These are phyloP conservation scores for Benthosema pterotum DNA, from an alignment of 2,797 vertebrate species.

Conservation along the genomic window DNA sequence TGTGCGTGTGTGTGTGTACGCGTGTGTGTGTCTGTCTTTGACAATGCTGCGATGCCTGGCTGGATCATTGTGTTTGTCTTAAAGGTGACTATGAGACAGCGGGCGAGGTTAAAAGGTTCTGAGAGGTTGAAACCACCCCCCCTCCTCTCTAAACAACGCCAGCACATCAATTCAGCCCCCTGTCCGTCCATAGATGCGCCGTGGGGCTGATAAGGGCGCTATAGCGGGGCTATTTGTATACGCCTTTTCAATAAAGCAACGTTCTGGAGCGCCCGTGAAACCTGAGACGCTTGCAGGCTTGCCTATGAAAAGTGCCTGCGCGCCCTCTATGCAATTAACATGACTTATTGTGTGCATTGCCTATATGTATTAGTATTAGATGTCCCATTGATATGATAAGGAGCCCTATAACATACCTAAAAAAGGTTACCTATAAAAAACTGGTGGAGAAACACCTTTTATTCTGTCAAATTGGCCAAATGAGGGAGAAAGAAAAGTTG, in stretches of 20 bases:
- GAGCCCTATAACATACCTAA: background rate
- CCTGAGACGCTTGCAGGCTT: constrained; percentile 50
- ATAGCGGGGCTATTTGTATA: background rate
- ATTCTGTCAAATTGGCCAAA: background rate
- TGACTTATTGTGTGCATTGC: constrained; percentile 36
- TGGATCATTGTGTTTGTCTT: constrained; percentile 53
- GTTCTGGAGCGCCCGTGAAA: constrained; percentile 53
- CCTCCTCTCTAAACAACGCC: constrained; percentile 30
- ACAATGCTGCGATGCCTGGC: constrained; percentile 41
- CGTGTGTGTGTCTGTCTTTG: constrained; percentile 24
- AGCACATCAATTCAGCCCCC: constrained; percentile 34
- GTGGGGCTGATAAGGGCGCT: constrained; percentile 2
- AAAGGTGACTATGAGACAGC: constrained; percentile 57
- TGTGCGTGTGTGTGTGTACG: background rate
- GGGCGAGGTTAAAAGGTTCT: constrained; percentile 61
- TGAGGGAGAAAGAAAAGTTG: background rate
- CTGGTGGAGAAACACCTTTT: background rate
- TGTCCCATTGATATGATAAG: constrained; percentile 9
- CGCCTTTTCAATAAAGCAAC: constrained; percentile 36
- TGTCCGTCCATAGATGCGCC: constrained; percentile 5
- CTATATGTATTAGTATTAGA: constrained; percentile 19
- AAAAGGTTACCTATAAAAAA: constrained; percentile 15
- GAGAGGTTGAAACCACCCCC: constrained; percentile 40
- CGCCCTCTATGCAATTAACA: constrained; percentile 64
- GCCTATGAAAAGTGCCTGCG: constrained; percentile 48